Conservation (phyloP, 2,797 vertebrate genomes). For the Limnodromus scolopaceus region DNA sequence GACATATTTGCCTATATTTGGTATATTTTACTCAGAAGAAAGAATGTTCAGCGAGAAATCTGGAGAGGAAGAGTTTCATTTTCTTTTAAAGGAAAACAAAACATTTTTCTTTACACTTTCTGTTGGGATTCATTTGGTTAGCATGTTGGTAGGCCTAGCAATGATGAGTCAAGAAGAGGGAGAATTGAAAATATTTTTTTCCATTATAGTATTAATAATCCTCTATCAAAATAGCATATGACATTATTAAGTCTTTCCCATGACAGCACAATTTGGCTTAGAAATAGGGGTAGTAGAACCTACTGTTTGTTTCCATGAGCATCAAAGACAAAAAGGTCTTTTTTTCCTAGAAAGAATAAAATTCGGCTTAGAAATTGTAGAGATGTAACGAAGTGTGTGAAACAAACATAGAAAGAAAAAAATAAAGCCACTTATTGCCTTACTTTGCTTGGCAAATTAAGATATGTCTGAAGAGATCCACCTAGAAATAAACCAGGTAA, state of each 20-base stretch:
- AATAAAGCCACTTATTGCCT: background rate
- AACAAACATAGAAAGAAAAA: background rate
- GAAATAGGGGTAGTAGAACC: conserved; percentile 11
- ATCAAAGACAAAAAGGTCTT: background rate
- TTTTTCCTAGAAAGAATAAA: background rate
- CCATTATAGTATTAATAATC: conserved; percentile 40
- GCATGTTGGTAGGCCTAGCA: background rate
- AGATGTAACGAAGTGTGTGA: background rate
- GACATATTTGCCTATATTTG: background rate
- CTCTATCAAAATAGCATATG: conserved; percentile 9
- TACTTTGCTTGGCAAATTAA: background rate
- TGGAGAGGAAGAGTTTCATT: background rate
- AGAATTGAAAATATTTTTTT: conserved; percentile 16
- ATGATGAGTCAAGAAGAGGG: background rate
- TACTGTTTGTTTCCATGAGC: background rate
- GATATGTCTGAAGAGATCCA: background rate
- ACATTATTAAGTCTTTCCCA: conserved; percentile 5
- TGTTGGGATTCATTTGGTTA: background rate
- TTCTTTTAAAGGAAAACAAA: background rate
- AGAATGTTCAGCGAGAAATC: background rate
- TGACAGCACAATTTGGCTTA: conserved; percentile 30
- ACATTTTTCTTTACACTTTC: background rate
- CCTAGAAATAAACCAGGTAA: background rate
- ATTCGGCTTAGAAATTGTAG: background rate
- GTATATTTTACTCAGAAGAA: background rate